Conservation (phyloP, 2,797 vertebrate species). For the Eutrigla gurnardus region DNA sequence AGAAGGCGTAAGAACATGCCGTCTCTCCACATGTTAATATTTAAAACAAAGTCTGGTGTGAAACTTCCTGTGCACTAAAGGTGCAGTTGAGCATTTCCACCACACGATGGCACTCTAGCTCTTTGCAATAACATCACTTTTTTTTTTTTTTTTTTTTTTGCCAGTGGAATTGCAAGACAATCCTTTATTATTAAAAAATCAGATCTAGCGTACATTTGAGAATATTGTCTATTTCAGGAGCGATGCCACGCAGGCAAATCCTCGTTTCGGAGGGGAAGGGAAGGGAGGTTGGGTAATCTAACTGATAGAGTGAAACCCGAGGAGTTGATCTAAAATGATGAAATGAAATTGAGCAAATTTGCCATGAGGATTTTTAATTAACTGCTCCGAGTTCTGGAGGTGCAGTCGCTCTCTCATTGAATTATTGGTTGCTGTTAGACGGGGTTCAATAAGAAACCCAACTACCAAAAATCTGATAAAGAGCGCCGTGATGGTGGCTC, state of each 20-base stretch:
- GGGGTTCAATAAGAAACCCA: constrained; percentile 55
- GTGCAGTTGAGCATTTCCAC: constrained; percentile 39
- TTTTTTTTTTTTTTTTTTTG: no score
- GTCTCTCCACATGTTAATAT: background rate
- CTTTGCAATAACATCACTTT: constrained; percentile 26
- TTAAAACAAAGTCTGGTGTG: background rate
- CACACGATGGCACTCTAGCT: constrained; percentile 75
- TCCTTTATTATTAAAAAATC: constrained; percentile 75
- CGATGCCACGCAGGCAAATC: constrained; percentile 70
- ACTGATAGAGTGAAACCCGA: constrained; percentile 66
- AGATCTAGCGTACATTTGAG: constrained; percentile 67
- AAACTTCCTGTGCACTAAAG: background rate
- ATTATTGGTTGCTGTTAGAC: constrained; percentile 61
- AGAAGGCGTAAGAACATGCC: background rate
- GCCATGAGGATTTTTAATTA: constrained; percentile 74
- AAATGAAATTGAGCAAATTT: constrained; percentile 74
- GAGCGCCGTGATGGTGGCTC: constrained; percentile 25
- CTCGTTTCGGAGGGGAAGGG: constrained; percentile 53
- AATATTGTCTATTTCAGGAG: constrained; percentile 74
- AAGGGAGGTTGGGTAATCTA: constrained; percentile 35
- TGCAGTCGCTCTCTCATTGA: constrained; percentile 60
- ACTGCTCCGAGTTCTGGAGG: constrained; percentile 53
- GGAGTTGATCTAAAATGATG: constrained; percentile 74
- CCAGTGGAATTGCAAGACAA: constrained; percentile 58
- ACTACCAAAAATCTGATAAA: constrained; percentile 57